phyloP scores from a whole-genome alignment of 2,888 invertebrate species.

The Clanis bilineata region DNA sequence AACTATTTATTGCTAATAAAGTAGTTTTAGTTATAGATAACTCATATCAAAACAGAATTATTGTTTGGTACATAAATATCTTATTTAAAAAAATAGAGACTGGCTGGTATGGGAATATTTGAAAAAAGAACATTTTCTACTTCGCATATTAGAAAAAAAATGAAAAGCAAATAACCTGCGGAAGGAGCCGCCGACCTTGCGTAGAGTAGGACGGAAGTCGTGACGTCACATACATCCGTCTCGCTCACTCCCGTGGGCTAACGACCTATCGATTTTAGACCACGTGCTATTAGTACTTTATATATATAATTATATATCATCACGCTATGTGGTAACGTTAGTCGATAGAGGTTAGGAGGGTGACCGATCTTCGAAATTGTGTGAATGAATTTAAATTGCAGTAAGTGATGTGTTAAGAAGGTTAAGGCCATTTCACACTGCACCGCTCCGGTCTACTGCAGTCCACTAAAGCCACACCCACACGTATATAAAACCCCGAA shows the following conservation, averaged over 20 bases:
- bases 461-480: not conserved
- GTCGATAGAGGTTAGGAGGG: not conserved
- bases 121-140: slow-evolving; percentile 21
- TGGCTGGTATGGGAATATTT: not conserved
- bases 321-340: not conserved
- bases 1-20: not conserved
- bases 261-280: slow-evolving; percentile 38
- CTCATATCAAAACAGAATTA: no score
- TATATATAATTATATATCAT: slow-evolving; percentile 10
- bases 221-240: slow-evolving; percentile 44
- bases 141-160: slow-evolving; percentile 30
- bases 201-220: slow-evolving; percentile 33
- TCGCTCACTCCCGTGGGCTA: slow-evolving; percentile 35
- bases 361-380: not conserved
- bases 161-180: slow-evolving; percentile 31
- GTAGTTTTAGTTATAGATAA: not conserved
- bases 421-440: not conserved
- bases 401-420: not conserved
- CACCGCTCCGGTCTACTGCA: not conserved
- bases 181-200: slow-evolving; percentile 39
- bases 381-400: not conserved
- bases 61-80: not conserved
- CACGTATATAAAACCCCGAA: not conserved
- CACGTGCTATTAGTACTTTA: slow-evolving; percentile 28
- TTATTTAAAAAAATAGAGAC: not conserved